Evolutionary conservation across 2,888 invertebrate species (phyloP), one percentile per base, ranked within the genome.

Genomic region (Drosophila incognita): DNA sequence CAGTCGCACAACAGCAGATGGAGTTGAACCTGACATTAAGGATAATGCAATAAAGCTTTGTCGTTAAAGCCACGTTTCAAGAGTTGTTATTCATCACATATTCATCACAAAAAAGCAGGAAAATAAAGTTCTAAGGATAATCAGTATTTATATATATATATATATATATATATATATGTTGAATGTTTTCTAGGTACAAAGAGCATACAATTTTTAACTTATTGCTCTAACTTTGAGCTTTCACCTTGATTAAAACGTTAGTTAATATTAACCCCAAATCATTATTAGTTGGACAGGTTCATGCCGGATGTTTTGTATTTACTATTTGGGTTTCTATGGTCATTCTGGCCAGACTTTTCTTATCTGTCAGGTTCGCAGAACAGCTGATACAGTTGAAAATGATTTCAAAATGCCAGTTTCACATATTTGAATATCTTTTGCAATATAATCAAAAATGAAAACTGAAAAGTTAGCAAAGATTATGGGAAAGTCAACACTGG

Each of bases 331-430:
- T 6, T 52, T 11, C 21, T 15, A 1, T 7, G 27, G 18, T 10
- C 40, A n/a, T 31, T 38, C 38, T 52, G 79, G 60, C 79, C 75
- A 64, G 76, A 74, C 57, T 68, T 48, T 8, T 11, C 54, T 61
- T 51, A 64, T 74, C 74, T 52, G 31, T 11, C 46, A 21, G 40
- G 24, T 38, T 29, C 13, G 42, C 21, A 13, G n/a, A 40, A 40
- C 42, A 56, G 56, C 18, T 21, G 36, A 27, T 15, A 53, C 64
- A 61, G 51, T 53, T 13, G 11, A 29, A 24, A 72, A 13, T 60
- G 46, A 29, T 54, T 63, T 21, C 15, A 5, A n/a, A n/a, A 48
- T 11, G 2, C 15, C 4, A 7, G 15, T 27, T 27, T 8, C 15
- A 15, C 4, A 52, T 21, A 21, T 31, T 29, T 27, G 0, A 21